Percentiles rank a stretch among this genome's conserved stretches.
phyloP scores from a whole-genome alignment of 2,888 invertebrate species.

The Macaria liturata region DNA sequence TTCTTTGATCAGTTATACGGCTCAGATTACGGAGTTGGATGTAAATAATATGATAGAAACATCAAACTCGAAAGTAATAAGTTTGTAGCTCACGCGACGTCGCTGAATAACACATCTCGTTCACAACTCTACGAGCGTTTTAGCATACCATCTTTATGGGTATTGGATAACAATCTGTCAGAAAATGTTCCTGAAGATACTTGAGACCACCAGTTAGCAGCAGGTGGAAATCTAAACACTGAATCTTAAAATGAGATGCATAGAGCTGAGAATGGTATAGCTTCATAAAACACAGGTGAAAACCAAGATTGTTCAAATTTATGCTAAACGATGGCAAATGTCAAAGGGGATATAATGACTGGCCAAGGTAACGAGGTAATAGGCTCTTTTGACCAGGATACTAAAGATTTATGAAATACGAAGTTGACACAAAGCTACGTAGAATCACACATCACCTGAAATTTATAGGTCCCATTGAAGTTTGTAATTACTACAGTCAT shows the following conservation, averaged over 20 bases:
- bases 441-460: conserved; percentile 37
- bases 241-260: conserved; percentile 18
- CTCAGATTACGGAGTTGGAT: conserved; percentile 17
- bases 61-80: conserved; percentile 30
- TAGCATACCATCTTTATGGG: conserved; percentile 44
- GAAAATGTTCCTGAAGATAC: conserved; percentile 37
- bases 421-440: conserved; percentile 46
- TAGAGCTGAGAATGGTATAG: conserved; percentile 29
- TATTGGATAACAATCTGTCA: conserved; percentile 51
- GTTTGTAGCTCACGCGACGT: conserved; percentile 33
- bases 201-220: conserved; percentile 22
- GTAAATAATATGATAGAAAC: conserved; percentile 28
- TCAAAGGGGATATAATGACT: conserved; percentile 53
- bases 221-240: conserved; percentile 14
- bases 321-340: conserved; percentile 51
- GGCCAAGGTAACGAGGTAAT: conserved; percentile 48
- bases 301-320: conserved; percentile 34
- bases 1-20: conserved; percentile 10
- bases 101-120: conserved; percentile 45
- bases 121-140: conserved; percentile 40
- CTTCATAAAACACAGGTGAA: conserved; percentile 7
- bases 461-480: conserved; percentile 36
- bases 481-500: conserved; percentile 24
- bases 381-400: conserved; percentile 40
- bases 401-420: conserved; percentile 53